Base-by-base conservation (phyloP, 2,888 invertebrate genomes). In the Myopa tessellatipennis region DNA sequence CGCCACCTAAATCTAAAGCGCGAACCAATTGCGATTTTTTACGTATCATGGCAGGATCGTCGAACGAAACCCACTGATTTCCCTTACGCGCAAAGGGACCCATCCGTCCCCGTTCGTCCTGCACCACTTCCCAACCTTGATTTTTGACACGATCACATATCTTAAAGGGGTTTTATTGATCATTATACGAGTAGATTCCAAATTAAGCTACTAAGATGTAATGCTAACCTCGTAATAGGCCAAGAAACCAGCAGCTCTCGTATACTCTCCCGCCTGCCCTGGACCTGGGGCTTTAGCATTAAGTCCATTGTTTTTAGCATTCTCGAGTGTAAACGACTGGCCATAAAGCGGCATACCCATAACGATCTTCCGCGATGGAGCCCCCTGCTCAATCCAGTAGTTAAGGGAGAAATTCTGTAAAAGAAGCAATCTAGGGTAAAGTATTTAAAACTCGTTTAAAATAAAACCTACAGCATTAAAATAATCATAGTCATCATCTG, bases 261-360 rank as follows among this genome's bases (percentile, higher is more conserved):
- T 96, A 83, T 93, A 95, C 89, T 95, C 94, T n/a, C 96, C 96
- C 34, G 95, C 95, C 82, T 93, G 92, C 0, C 96, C 96, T 10
- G 95, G 94, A 16, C 94, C 93, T 12, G 93, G 92, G 0, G 96
- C 95, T 60, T 94, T 93, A 0, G 93, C 92, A 85, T 96, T 95
- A 4, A 96, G 89, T 0, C 93, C 95, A 81, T 92, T 90, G 52
- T 91, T 91, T 16, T 91, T 90, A 55, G 91, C 90, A 83, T 92
- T 91, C 72, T 92, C 91, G 61, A 94, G 85, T 5, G 94, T 93
- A 87, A 97, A 97, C 0, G 95, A 93, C 86, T 96, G 96, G 0
- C 96, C 97, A 85, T 97, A 97, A 70, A 96, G 89, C 0, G 97
- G 96, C 92, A 97, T 94, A 52, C 96, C 96, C 94, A 97, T 94